Percentiles rank a stretch among this genome's conserved stretches.
Evolutionary conservation across 2,888 invertebrate species (phyloP).

Genomic region (Strigamia crassipes): DNA sequence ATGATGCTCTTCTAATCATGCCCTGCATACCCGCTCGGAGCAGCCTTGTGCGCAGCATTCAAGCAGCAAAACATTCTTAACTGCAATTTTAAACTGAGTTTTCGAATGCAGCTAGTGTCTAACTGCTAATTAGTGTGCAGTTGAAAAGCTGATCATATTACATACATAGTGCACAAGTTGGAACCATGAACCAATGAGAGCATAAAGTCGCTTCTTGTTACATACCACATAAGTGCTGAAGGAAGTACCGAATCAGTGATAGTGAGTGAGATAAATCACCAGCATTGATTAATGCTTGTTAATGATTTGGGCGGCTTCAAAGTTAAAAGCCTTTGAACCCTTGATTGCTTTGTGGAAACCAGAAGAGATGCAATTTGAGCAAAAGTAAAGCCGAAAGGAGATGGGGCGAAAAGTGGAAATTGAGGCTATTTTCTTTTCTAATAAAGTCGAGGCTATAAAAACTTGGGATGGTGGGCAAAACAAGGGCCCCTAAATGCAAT

Average conservation of each 20-base stretch:
- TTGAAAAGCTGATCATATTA: no score
- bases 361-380: not conserved
- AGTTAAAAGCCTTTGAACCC: not conserved
- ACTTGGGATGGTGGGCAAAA: not conserved
- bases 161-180: no score
- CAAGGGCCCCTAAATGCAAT: no score
- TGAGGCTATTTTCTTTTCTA: not conserved
- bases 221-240: not conserved
- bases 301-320: slow-evolving; percentile 12
- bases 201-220: no score
- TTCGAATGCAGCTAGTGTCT: no score
- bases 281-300: slow-evolving; percentile 7
- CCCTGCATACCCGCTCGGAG: no score
- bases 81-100: no score
- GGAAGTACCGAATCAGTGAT: not conserved
- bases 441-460: not conserved
- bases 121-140: no score
- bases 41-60: no score
- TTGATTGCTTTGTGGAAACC: not conserved
- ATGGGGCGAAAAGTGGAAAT: not conserved
- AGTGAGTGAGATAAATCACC: not conserved
- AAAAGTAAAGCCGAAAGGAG: not conserved
- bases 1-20: no score
- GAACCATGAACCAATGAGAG: no score
- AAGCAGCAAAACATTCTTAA: no score